These are phyloP conservation scores for Nothoprocta perdicaria DNA, from an alignment of 2,113 vertebrate species.

Conservation along the genomic window DNA sequence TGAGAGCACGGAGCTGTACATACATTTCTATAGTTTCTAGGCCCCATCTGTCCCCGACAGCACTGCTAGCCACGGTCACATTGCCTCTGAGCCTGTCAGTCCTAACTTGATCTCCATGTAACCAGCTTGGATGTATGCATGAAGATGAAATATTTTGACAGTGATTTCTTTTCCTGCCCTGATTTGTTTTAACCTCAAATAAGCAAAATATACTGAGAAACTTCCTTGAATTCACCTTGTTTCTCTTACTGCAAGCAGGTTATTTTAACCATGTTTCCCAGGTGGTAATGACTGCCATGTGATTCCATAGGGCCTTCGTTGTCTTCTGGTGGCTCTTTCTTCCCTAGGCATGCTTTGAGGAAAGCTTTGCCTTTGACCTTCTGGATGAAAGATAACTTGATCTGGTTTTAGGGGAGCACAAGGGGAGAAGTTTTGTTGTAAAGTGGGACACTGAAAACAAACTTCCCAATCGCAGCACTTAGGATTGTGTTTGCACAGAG, in stretches of 20 bases:
- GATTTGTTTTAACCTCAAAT: neutral
- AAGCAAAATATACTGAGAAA: neutral
- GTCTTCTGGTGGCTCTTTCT: neutral
- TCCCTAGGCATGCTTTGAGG: neutral
- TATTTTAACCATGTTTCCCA: neutral
- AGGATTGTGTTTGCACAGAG: neutral
- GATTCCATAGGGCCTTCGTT: neutral
- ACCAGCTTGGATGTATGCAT: neutral
- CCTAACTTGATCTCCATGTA: neutral
- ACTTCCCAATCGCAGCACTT: neutral
- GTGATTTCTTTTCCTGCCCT: neutral
- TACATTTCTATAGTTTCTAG: neutral
- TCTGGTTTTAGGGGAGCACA: neutral
- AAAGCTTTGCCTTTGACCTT: conserved; percentile 48
- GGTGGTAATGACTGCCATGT: neutral
- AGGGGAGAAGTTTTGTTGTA: neutral
- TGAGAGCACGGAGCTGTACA: neutral
- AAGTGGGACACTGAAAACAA: neutral
- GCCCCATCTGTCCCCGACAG: neutral
- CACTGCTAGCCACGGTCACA: neutral
- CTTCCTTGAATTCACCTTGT: neutral
- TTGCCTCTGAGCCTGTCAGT: neutral
- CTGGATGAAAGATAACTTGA: conserved; percentile 51
- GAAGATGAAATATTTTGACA: neutral
- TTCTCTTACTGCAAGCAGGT: neutral